Percentiles rank a stretch among this genome's conserved stretches.
These are phyloP conservation scores for Lissonota sp. DNA, from an alignment of 2,888 invertebrate species.

Conservation along the genomic window DNA sequence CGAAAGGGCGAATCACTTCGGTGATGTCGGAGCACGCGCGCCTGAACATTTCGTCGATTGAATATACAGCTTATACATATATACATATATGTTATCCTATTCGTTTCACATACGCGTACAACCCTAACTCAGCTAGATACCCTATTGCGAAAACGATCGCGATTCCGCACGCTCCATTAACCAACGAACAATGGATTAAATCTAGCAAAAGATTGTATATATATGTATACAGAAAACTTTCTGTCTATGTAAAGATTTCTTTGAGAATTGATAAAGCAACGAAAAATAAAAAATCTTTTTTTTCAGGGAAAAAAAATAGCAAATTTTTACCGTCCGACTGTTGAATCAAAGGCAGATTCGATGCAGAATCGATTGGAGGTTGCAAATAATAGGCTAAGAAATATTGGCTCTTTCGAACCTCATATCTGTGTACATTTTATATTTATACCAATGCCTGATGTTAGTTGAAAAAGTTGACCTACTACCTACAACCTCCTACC, in stretches of 20 bases:
- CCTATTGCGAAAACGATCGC: conserved; percentile 60
- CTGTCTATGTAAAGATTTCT: conserved; percentile 9
- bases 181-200: conserved; percentile 65
- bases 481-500: too few relatives aligned
- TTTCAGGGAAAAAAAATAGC: too few relatives aligned
- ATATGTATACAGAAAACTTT: conserved; percentile 18
- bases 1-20: conserved; percentile 59
- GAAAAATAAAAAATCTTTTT: too few relatives aligned
- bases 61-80: conserved; percentile 7
- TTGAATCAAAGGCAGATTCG: too few relatives aligned
- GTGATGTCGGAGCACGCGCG: conserved; percentile 50
- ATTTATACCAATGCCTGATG: too few relatives aligned
- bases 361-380: too few relatives aligned
- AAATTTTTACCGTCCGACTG: too few relatives aligned
- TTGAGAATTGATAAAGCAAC: too few relatives aligned
- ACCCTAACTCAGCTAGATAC: conserved; percentile 8
- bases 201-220: conserved; percentile 52
- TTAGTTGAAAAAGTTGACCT: too few relatives aligned
- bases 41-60: conserved; percentile 22
- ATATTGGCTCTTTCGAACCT: too few relatives aligned
- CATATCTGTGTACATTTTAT: too few relatives aligned
- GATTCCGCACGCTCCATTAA: conserved; percentile 67
- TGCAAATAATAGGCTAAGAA: too few relatives aligned
- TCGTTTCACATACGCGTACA: conserved; percentile 19
- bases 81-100: not conserved